These are phyloP conservation scores for Pyrgilauda ruficollis DNA, from an alignment of 2,113 vertebrate species.

Conservation along the genomic window DNA sequence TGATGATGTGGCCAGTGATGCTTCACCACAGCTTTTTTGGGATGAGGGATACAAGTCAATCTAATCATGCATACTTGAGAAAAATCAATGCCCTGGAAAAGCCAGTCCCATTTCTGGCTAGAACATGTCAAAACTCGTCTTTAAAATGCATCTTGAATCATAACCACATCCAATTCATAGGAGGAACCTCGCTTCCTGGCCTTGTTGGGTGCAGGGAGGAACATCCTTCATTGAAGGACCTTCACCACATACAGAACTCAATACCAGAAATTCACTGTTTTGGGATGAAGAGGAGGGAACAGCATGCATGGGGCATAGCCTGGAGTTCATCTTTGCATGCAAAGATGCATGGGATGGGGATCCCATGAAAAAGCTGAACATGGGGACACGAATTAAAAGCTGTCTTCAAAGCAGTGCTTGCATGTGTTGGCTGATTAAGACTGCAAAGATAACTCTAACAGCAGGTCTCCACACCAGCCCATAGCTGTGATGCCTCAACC, in stretches of 20 bases:
- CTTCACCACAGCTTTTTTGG: not conserved
- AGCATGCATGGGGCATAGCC: not conserved
- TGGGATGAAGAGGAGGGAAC: not conserved
- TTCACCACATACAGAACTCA: rapidly evolving
- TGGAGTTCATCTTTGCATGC: not conserved
- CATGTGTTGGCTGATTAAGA: not conserved
- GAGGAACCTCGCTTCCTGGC: rapidly evolving
- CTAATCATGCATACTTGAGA: not conserved
- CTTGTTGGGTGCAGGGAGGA: not conserved
- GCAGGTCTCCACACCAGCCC: rapidly evolving
- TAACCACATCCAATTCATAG: not conserved
- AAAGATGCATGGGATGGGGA: not conserved
- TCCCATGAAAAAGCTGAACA: not conserved
- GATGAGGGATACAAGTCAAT: not conserved
- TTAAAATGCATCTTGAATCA: not conserved
- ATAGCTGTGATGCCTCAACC: not conserved
- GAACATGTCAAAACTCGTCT: not conserved
- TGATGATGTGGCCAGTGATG: not conserved
- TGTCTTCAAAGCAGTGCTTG: not conserved
- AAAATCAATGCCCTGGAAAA: not conserved
- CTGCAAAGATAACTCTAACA: not conserved
- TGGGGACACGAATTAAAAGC: not conserved
- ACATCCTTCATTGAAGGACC: not conserved
- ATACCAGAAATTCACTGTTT: not conserved
- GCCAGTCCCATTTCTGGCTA: not conserved